phyloP scores from a whole-genome alignment of 37 sponge, comb jelly and placozoan species.

The Lycopodina hypogea region DNA sequence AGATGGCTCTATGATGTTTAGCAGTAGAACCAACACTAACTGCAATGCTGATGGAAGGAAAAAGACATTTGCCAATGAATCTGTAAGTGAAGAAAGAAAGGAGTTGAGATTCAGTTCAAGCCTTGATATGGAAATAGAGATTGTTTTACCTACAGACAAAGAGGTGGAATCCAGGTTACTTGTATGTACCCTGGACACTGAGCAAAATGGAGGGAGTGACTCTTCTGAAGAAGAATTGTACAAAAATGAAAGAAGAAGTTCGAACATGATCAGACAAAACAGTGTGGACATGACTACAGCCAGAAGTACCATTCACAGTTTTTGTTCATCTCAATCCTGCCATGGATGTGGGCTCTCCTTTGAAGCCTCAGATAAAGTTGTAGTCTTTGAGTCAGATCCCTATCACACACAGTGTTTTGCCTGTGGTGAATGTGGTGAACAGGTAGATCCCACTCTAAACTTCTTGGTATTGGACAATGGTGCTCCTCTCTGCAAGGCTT shows the following conservation, averaged over 20 bases:
- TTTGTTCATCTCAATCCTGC: not conserved
- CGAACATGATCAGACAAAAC: not conserved
- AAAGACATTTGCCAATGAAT: not conserved
- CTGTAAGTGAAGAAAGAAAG: too few species aligned
- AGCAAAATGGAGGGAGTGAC: conserved; percentile 1
- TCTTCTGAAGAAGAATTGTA: not conserved
- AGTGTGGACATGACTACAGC: conserved; percentile 1
- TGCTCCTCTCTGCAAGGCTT: conserved; percentile 47
- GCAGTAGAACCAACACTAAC: not conserved
- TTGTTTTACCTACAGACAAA: not conserved
- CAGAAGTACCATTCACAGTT: not conserved
- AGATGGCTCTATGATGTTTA: not conserved
- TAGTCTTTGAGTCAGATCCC: conserved; percentile 24
- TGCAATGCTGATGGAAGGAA: not conserved
- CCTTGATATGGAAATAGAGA: not conserved
- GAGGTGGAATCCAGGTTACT: not conserved
- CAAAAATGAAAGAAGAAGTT: too few species aligned
- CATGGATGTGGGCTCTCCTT: conserved; percentile 1
- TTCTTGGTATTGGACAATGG: conserved; percentile 46
- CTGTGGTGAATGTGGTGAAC: conserved; percentile 38
- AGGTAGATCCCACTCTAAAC: conserved; percentile 17
- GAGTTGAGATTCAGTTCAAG: too few species aligned
- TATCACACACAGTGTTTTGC: conserved; percentile 45
- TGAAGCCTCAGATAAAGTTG: not conserved
- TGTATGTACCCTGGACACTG: conserved; percentile 1